phyloP scores from a whole-genome alignment of 2,888 invertebrate species.

The Nowickia ferox region DNA sequence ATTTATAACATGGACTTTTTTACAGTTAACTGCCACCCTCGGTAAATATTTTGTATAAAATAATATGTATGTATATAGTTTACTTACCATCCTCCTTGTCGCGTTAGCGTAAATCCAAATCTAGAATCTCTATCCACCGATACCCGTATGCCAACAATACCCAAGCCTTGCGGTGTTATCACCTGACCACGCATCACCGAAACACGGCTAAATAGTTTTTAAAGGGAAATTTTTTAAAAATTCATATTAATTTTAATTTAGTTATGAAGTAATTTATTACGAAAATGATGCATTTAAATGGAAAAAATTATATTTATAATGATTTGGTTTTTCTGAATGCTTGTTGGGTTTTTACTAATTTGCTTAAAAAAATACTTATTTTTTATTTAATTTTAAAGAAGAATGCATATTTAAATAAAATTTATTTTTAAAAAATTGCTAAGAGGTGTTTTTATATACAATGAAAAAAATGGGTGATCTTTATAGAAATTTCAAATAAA shows the following conservation, averaged over 20 bases:
- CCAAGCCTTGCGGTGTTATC: slow-evolving; percentile 95
- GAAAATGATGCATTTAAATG: slow-evolving; percentile 68
- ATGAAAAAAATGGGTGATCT: slow-evolving; percentile 44
- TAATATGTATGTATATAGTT: background rate
- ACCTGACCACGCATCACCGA: slow-evolving; percentile 99
- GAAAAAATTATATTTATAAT: slow-evolving; percentile 53
- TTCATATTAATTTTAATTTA: slow-evolving; percentile 44
- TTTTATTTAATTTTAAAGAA: slow-evolving; percentile 20
- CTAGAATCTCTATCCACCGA: slow-evolving; percentile 96
- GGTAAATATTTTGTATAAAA: background rate
- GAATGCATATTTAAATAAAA: slow-evolving; percentile 60
- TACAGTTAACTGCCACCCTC: background rate
- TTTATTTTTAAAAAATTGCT: slow-evolving; percentile 20
- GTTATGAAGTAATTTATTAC: slow-evolving; percentile 36
- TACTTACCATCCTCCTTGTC: slow-evolving; percentile 97
- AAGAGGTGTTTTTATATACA: slow-evolving; percentile 57
- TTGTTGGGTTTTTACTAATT: slow-evolving; percentile 43
- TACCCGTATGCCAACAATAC: slow-evolving; percentile 98
- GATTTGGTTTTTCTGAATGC: slow-evolving; percentile 61
- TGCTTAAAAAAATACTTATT: slow-evolving; percentile 31
- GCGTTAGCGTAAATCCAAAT: slow-evolving; percentile 97
- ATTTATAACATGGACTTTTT: too few relatives aligned
- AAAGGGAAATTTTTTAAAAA: slow-evolving; percentile 30
- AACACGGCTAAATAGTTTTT: slow-evolving; percentile 91
- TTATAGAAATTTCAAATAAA: slow-evolving; percentile 1